Evolutionary conservation across 2,888 invertebrate species (phyloP).

Genomic region (Cantharis nigra): DNA sequence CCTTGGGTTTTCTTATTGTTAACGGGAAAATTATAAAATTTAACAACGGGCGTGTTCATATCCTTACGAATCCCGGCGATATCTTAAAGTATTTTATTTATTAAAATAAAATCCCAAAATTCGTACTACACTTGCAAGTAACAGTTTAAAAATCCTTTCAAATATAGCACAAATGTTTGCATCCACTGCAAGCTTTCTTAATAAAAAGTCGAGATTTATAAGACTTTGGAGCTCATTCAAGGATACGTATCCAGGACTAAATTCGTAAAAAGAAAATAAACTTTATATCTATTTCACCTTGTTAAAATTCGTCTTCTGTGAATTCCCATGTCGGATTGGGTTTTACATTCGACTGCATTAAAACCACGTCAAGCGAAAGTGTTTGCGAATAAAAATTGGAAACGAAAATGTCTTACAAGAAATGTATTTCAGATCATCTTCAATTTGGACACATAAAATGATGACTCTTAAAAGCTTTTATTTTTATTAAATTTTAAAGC

Average conservation of each 20-base stretch:
- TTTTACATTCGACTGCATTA: slow-evolving; percentile 41
- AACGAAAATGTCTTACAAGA: slow-evolving; percentile 28
- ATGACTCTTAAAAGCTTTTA: neutral
- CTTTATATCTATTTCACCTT: slow-evolving; percentile 36
- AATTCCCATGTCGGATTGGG: slow-evolving; percentile 40
- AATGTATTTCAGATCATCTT: slow-evolving; percentile 28
- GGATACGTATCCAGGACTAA: slow-evolving; percentile 16
- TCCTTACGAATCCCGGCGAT: neutral
- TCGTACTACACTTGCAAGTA: neutral
- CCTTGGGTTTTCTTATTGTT: neutral
- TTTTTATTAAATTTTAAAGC: neutral
- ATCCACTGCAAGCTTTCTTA: neutral
- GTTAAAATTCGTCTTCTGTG: slow-evolving; percentile 39
- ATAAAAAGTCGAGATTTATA: neutral
- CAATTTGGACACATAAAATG: slow-evolving; percentile 7
- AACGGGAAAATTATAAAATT: neutral
- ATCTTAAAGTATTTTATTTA: neutral
- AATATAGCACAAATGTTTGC: neutral
- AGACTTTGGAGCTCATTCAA: neutral
- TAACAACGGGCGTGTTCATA: neutral
- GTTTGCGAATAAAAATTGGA: slow-evolving; percentile 38
- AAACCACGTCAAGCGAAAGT: slow-evolving; percentile 40
- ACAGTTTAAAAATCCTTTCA: neutral
- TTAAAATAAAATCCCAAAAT: neutral
- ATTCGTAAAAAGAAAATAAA: slow-evolving; percentile 29